Evolutionary conservation across 2,113 vertebrate species (phyloP), one percentile per base, ranked within the genome.

Genomic region (Lethenteron reissneri): DNA sequence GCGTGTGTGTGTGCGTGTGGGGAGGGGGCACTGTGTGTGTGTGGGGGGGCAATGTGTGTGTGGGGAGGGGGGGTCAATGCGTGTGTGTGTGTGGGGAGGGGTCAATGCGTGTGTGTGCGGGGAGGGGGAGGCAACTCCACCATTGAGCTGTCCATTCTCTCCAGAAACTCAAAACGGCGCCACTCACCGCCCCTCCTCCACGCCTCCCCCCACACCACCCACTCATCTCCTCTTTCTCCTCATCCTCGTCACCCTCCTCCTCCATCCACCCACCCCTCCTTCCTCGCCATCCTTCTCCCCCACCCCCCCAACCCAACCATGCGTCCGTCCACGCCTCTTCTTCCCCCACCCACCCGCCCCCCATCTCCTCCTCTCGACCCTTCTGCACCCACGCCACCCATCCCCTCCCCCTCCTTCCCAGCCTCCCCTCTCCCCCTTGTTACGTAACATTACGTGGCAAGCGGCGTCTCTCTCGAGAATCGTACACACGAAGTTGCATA

Each of bases 191-290:
- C 11, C 17, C 13, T 25, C 59, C 58, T 7, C 72, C 10, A 1
- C 56, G 0, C 11, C 56, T 17, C 3, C 1, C 0, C 0, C 0
- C 56, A 57, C 1, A 59, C 5, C 62, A 1, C 13, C 3, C 56
- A n/a, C 56, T 0, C 25, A 17, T 58, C 12, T 60, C 57, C 57
- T 10, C 9, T 17, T 71, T 71, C 73, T 58, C 72, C 75, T 73
- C 76, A 74, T 73, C 76, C 75, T 77, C 75, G 74, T 74, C 41
- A 14, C 25, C 58, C 70, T 56, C 12, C 17, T 72, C 25, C 17
- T 8, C 17, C 56, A 71, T 57, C 73, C 71, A 58, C 60, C 59
- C 70, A 15, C 72, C 72, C 74, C 74, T 73, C 69, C 74, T 56
- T 72, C 72, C 73, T 71, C 72, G 69, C 73, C 73, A 25, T 14